phyloP scores from a whole-genome alignment of 2,797 vertebrate species.

The Gymnothorax javanicus region DNA sequence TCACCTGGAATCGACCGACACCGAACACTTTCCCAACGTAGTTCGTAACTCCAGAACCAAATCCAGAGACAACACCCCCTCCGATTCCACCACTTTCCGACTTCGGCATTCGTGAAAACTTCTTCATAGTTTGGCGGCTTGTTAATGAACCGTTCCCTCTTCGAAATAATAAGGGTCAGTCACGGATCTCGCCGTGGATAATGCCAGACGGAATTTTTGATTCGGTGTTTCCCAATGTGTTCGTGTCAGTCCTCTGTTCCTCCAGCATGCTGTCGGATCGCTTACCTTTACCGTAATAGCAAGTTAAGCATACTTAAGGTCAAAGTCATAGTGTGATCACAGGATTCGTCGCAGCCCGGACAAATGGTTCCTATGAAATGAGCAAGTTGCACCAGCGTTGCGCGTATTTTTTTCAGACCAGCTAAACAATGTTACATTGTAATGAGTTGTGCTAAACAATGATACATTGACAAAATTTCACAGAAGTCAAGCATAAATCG shows the following conservation, averaged over 20 bases:
- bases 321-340: constrained; percentile 6
- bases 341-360: not conserved
- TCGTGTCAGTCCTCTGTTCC: not conserved
- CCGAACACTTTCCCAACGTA: constrained; percentile 83
- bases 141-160: not conserved
- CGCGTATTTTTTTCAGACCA: not conserved
- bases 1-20: constrained; percentile 88
- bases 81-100: constrained; percentile 84
- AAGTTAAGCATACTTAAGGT: constrained; percentile 5
- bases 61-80: constrained; percentile 64
- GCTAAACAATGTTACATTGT: not conserved
- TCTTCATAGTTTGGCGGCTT: constrained; percentile 77
- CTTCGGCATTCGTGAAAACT: constrained; percentile 94
- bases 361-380: not conserved
- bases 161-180: constrained; percentile 43
- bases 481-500: not conserved
- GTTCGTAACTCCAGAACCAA: constrained; percentile 68
- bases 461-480: not conserved
- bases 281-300: not conserved
- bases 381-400: not conserved
- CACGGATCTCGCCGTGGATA: not conserved
- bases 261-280: not conserved
- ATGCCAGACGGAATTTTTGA: not conserved
- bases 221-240: not conserved
- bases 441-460: not conserved